Percentiles rank a stretch among this genome's conserved stretches.
phyloP scores from a whole-genome alignment of 2,797 vertebrate species.

The Myotis myotis region DNA sequence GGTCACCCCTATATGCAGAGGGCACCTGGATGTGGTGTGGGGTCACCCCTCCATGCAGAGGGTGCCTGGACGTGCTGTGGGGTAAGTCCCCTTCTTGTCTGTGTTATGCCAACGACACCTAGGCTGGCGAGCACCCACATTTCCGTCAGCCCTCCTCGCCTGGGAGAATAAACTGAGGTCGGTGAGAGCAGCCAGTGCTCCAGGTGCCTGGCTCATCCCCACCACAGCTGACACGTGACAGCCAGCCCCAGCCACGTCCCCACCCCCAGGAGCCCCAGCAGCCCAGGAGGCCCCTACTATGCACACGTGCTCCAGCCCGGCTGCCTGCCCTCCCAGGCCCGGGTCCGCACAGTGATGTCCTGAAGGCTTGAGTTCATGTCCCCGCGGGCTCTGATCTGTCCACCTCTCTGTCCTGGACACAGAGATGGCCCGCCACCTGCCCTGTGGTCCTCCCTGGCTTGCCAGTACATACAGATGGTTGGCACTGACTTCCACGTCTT shows the following conservation, averaged over 20 bases:
- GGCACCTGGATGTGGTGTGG: too few species aligned
- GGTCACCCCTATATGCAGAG: background rate
- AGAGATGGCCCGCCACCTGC: rapidly evolving
- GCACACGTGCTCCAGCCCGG: background rate
- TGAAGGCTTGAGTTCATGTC: rapidly evolving
- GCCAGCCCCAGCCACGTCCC: background rate
- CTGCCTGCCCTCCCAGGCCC: rapidly evolving
- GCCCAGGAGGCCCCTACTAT: background rate
- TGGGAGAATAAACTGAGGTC: background rate
- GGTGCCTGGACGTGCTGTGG: background rate
- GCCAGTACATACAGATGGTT: background rate
- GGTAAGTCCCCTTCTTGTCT: background rate
- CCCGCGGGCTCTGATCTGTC: background rate
- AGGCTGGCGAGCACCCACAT: background rate
- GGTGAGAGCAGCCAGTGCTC: too few species aligned
- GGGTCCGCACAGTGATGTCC: background rate
- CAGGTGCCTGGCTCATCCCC: rapidly evolving
- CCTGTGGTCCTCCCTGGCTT: rapidly evolving
- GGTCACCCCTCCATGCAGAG: too few species aligned
- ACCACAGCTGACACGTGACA: rapidly evolving
- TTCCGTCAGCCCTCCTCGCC: background rate
- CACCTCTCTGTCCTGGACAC: background rate
- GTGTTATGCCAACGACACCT: too few species aligned
- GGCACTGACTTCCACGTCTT: background rate
- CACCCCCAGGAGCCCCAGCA: too few species aligned